Conservation (phyloP, 2,888 invertebrate species). For the Papilio demoleus region DNA sequence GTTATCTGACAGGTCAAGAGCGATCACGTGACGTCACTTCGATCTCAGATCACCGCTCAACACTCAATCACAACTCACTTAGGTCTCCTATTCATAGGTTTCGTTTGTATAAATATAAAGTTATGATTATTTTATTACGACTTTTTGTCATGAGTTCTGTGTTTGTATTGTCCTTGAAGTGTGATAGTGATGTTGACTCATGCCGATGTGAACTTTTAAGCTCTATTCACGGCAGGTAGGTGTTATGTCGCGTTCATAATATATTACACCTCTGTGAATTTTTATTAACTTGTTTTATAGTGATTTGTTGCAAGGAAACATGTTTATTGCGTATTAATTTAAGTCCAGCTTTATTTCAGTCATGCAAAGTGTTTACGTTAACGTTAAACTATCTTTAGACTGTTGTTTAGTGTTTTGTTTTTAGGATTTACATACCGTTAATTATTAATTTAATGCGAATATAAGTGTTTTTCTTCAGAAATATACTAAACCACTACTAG, state of each 20-base stretch:
- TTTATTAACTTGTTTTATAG: conserved; percentile 23
- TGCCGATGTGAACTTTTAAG: conserved; percentile 37
- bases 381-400: neutral
- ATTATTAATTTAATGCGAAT: too few species aligned
- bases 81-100: conserved; percentile 10
- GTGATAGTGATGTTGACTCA: conserved; percentile 27
- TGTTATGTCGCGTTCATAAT: conserved; percentile 18
- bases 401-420: neutral
- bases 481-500: too few species aligned
- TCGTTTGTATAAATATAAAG: conserved; percentile 8
- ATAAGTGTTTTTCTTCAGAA: too few species aligned
- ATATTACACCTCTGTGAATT: conserved; percentile 6
- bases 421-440: neutral
- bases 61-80: conserved; percentile 19
- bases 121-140: conserved; percentile 18
- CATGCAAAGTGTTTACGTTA: neutral
- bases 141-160: conserved; percentile 17
- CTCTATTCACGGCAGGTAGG: conserved; percentile 21
- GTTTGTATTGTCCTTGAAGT: conserved; percentile 22
- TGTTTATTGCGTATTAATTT: conserved; percentile 14
- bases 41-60: conserved; percentile 47
- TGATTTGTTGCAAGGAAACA: conserved; percentile 1
- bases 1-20: conserved; percentile 60
- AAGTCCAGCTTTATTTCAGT: neutral
- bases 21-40: conserved; percentile 52